Evolutionary conservation across 2,113 vertebrate genomes (phyloP), one percentile per base, ranked within the genome.

Genomic region (Narcine bancroftii): DNA sequence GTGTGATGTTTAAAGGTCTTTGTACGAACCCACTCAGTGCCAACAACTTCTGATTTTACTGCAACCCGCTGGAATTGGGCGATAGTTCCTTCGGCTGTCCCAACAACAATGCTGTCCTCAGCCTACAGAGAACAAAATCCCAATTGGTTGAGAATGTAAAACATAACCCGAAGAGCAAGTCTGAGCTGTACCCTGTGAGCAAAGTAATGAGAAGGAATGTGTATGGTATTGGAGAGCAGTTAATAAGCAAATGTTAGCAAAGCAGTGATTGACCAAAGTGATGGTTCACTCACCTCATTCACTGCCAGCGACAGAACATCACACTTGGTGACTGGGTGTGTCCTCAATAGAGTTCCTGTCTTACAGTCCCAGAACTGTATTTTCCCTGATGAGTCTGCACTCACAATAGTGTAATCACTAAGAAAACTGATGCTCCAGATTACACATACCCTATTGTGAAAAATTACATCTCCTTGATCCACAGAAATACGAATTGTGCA

Each of bases 281-380:
- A 94, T 92, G 72, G 0, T 2, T 9, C 9, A 0, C 96, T 93
- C 69, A 98, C 98, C 96, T 97, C 94, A 0, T 97, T 96, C 0
- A 97, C 96, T 0, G 97, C 95, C 92, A 99, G 95, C 0, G 96
- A 95, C 91, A 98, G 95, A 1, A 95, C 96, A 0, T 99, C 97
- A 17, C 97, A 97, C 93, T 95, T 96, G 93, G 97, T 96, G 50
- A 99, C 76, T 0, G 95, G 93, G 89, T 98, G 96, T n/a, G 95
- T 97, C 93, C 95, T 96, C 89, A 96, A 92, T 69, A 99, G 95
- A 0, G 98, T 98, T 24, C 97, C 98, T 0, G 94, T 97, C 50
- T 95, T 29, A 21, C 97, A 96, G 53, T 99, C 97, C 98, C 99
- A 99, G 92, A 99, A 94, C 95, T 98, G 98, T 92, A 99, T 96